phyloP scores from a whole-genome alignment of 2,888 invertebrate species.

The Pachliopta kotzebuea region DNA sequence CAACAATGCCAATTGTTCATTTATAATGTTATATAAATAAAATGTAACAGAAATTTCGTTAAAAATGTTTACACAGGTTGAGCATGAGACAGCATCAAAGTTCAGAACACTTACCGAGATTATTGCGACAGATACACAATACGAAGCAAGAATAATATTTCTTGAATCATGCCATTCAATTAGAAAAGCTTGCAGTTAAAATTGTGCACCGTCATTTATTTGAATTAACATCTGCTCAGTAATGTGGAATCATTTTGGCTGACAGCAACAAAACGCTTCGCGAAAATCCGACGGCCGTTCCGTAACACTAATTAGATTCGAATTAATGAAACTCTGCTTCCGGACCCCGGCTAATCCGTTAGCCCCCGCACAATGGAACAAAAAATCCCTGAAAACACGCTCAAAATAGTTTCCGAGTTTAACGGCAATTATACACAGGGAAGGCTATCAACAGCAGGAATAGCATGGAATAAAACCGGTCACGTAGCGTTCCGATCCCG shows the following conservation, averaged over 20 bases:
- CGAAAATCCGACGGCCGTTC: constrained; percentile 54
- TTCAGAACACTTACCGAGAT: too few species aligned
- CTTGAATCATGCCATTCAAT: constrained; percentile 5
- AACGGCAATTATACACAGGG: constrained; percentile 72
- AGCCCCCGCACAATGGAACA: constrained; percentile 56
- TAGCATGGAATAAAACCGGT: constrained; percentile 70
- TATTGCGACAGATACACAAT: too few species aligned
- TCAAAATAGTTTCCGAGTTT: constrained; percentile 70
- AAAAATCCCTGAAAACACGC: constrained; percentile 58
- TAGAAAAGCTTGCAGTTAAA: constrained; percentile 19
- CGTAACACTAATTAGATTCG: constrained; percentile 67
- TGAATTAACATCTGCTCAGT: constrained; percentile 29
- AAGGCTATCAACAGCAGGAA: constrained; percentile 66
- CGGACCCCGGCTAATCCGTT: constrained; percentile 59
- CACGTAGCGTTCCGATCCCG: constrained; percentile 58
- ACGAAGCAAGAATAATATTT: constrained; percentile 5
- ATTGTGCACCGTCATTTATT: constrained; percentile 25
- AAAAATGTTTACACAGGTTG: too few species aligned
- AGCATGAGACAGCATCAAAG: too few species aligned
- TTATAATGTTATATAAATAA: too few species aligned
- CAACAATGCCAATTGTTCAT: too few species aligned
- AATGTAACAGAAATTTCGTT: too few species aligned
- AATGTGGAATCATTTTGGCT: constrained; percentile 33
- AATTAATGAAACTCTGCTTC: constrained; percentile 71
- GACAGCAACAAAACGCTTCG: constrained; percentile 57